Conservation (phyloP, 2,797 vertebrate genomes). For the Betta splendens region DNA sequence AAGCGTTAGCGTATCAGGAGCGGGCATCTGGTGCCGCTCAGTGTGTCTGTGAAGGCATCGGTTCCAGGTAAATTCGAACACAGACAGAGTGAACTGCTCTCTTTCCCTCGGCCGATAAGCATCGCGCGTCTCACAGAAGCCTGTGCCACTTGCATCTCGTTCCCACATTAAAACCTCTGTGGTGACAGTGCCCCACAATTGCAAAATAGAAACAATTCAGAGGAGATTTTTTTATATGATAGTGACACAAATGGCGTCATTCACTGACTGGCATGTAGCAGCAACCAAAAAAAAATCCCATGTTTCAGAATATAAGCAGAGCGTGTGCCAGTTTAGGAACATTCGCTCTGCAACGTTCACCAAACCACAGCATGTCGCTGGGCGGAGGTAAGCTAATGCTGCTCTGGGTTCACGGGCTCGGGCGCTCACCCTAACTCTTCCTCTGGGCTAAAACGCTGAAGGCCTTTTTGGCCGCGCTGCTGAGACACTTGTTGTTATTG, state of each 20-base stretch:
- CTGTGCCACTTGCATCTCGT: neutral
- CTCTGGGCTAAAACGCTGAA: too few relatives aligned
- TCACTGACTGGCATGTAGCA: neutral
- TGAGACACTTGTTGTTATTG: neutral
- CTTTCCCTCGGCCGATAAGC: neutral
- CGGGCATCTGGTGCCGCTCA: neutral
- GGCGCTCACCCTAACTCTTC: too few relatives aligned
- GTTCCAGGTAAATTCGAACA: too few relatives aligned
- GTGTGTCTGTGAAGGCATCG: too few relatives aligned
- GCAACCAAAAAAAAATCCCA: constrained; percentile 40
- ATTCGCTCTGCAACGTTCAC: constrained; percentile 6
- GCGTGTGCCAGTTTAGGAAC: neutral
- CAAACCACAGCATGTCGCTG: constrained; percentile 45
- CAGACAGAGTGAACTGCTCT: neutral
- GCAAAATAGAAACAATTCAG: constrained; percentile 23
- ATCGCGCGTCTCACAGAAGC: constrained; percentile 5
- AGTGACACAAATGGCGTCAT: constrained; percentile 35
- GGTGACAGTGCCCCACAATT: neutral
- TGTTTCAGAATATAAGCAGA: constrained; percentile 43
- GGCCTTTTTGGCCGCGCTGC: too few relatives aligned
- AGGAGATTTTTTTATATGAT: constrained; percentile 11
- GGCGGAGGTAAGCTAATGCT: constrained; percentile 61
- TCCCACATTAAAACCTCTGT: constrained; percentile 20
- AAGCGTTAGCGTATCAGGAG: neutral
- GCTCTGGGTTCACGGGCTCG: too few relatives aligned